Conservation (phyloP, 92 coral and sea anemone genomes). For the Epizoanthus illoricatus region DNA sequence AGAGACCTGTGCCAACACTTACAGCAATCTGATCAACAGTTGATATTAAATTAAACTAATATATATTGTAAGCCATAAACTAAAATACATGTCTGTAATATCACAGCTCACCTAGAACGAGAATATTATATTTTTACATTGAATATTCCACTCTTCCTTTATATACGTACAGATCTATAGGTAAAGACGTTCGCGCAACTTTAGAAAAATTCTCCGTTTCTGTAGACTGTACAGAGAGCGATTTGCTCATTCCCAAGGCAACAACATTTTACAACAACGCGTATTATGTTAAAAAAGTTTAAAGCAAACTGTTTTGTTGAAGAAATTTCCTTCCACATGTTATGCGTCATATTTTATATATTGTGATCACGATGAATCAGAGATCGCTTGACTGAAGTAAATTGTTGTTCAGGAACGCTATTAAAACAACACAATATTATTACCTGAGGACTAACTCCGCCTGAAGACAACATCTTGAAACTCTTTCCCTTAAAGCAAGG, state of each 20-base stretch:
- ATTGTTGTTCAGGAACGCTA: background rate
- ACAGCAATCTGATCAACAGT: too few species aligned
- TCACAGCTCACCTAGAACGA: too few species aligned
- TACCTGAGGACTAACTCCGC: slow-evolving; percentile 83
- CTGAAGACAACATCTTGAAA: slow-evolving; percentile 62
- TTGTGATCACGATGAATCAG: background rate
- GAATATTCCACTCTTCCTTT: too few species aligned
- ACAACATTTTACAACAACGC: background rate
- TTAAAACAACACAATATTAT: background rate
- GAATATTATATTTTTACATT: too few species aligned
- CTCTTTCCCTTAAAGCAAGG: slow-evolving; percentile 3
- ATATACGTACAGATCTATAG: too few species aligned
- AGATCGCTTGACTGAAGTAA: background rate
- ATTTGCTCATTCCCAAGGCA: background rate
- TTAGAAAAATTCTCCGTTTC: background rate
- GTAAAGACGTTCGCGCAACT: background rate
- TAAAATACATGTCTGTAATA: too few species aligned
- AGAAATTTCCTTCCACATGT: background rate
- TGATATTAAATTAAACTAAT: too few species aligned
- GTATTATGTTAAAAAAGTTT: background rate
- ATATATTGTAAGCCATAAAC: too few species aligned
- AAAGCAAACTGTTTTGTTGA: background rate
- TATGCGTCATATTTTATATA: background rate
- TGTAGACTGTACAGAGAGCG: background rate
- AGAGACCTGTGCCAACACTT: too few species aligned